Evolutionary conservation across 2,113 vertebrate species (phyloP).

Genomic region (Sinocyclocheilus maitianheensis): DNA sequence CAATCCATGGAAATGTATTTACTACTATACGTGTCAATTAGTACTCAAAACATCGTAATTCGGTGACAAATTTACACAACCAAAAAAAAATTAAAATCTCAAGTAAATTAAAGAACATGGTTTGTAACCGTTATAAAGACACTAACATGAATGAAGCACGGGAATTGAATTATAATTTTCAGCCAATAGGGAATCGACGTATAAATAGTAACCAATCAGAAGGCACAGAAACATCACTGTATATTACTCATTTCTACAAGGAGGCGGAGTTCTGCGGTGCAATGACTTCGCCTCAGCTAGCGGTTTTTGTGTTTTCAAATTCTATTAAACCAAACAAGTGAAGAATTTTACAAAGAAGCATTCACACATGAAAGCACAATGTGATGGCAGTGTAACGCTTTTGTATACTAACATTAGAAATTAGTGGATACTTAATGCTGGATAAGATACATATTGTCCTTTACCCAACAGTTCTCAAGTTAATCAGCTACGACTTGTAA

Average conservation of each 20-base stretch:
- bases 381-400: constrained; percentile 62
- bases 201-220: constrained; percentile 45
- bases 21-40: constrained; percentile 35
- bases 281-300: constrained; percentile 27
- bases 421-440: neutral
- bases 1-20: neutral
- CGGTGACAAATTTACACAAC: neutral
- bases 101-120: neutral
- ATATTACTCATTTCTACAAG: constrained; percentile 46
- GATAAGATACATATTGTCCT: constrained; percentile 25
- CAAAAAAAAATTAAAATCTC: neutral
- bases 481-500: constrained; percentile 27
- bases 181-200: constrained; percentile 51
- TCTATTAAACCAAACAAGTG: constrained; percentile 44
- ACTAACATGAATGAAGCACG: constrained; percentile 36
- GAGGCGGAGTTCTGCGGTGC: neutral
- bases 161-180: constrained; percentile 40
- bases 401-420: constrained; percentile 7
- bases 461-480: neutral
- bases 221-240: constrained; percentile 68
- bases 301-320: neutral
- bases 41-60: neutral
- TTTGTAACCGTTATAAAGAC: constrained; percentile 20
- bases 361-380: constrained; percentile 39
- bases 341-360: constrained; percentile 24